Percentiles rank a stretch among this genome's conserved stretches.
phyloP scores from a whole-genome alignment of 2,888 invertebrate species.

The Vanessa cardui region DNA sequence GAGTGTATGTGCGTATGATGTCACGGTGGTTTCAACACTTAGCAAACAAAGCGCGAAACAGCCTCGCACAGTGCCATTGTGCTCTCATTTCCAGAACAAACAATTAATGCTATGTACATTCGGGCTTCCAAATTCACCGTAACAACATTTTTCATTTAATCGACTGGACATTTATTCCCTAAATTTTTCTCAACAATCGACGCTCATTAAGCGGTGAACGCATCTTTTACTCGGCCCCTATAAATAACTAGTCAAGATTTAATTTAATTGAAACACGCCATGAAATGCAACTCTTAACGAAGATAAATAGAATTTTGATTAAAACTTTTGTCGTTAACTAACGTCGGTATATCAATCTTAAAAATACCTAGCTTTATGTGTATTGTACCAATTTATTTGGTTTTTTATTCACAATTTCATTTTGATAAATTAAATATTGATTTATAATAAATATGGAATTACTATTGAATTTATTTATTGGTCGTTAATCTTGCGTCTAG shows the following conservation, averaged over 20 bases:
- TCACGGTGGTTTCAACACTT: constrained; percentile 69
- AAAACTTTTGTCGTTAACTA: constrained; percentile 42
- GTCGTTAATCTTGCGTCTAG: too few relatives aligned
- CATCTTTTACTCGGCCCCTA: constrained; percentile 48
- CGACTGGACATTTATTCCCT: constrained; percentile 25
- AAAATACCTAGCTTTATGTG: background rate
- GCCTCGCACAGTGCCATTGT: constrained; percentile 54
- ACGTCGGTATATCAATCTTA: constrained; percentile 26
- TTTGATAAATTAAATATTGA: too few relatives aligned
- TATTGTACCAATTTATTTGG: too few relatives aligned
- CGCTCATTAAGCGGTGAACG: constrained; percentile 42
- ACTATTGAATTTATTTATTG: too few relatives aligned
- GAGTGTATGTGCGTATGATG: constrained; percentile 52
- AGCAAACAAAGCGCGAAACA: constrained; percentile 63
- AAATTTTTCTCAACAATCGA: constrained; percentile 42
- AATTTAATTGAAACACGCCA: constrained; percentile 63
- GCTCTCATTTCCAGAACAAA: constrained; percentile 69
- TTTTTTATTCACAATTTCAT: too few relatives aligned
- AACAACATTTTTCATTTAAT: constrained; percentile 36
- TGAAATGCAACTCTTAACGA: constrained; percentile 56
- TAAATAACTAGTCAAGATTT: constrained; percentile 54
- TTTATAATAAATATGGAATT: too few relatives aligned
- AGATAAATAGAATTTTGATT: constrained; percentile 72
- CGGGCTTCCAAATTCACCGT: constrained; percentile 43
- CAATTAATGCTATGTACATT: constrained; percentile 50